Evolutionary conservation across 2,888 invertebrate species (phyloP).

Genomic region (Caenorhabditis sulstoni): DNA sequence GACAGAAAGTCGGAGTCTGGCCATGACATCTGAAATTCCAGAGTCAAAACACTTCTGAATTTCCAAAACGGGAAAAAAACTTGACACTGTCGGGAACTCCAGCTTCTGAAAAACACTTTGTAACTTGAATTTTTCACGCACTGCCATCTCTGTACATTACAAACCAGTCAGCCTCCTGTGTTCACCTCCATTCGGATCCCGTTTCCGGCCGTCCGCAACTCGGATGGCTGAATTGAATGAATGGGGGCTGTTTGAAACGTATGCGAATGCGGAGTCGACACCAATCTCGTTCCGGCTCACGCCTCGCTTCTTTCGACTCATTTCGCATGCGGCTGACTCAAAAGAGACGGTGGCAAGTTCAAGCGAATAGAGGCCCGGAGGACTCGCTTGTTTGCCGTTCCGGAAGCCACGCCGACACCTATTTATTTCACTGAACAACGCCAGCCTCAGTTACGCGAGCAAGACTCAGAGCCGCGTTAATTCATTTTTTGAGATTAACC

Average conservation of each 20-base stretch:
- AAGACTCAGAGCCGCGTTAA: no score
- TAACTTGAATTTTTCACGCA: background rate
- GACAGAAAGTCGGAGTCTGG: no score
- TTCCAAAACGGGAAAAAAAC: no score
- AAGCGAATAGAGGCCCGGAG: slow-evolving; percentile 41
- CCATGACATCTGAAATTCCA: background rate
- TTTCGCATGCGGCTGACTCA: slow-evolving; percentile 12
- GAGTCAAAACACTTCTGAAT: no score
- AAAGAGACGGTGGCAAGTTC: slow-evolving; percentile 15
- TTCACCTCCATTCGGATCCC: background rate
- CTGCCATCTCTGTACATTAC: no score
- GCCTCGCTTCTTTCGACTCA: slow-evolving; percentile 11
- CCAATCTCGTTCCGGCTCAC: slow-evolving; percentile 13
- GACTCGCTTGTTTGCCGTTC: no score
- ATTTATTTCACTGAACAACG: no score
- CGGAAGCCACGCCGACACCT: background rate
- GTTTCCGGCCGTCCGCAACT: background rate
- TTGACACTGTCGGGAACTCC: background rate
- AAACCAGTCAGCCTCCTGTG: no score
- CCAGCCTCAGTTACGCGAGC: no score
- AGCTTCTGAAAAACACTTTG: background rate
- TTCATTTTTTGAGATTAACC: no score
- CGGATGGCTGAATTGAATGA: background rate
- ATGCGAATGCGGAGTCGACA: slow-evolving; percentile 11
- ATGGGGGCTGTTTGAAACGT: background rate